Evolutionary conservation across 2,797 vertebrate genomes (phyloP).

Genomic region (Holocentrus rufus): DNA sequence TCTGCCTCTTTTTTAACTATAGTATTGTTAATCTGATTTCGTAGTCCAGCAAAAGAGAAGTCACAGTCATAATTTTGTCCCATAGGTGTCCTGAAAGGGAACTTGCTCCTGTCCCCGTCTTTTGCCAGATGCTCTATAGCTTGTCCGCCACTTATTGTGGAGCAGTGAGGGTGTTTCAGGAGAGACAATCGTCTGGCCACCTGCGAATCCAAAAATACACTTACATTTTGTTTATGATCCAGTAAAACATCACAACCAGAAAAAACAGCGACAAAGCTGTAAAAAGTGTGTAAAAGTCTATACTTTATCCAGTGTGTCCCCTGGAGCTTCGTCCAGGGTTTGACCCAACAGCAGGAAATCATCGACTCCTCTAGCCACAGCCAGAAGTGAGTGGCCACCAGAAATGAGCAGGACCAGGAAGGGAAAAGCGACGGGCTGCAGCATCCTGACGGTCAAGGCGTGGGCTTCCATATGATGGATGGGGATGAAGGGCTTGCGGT

Average conservation of each 20-base stretch:
- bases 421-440: constrained; percentile 86
- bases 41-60: constrained; percentile 93
- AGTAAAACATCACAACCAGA: not conserved
- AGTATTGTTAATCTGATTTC: constrained; percentile 74
- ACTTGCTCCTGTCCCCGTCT: constrained; percentile 78
- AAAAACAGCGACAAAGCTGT: not conserved
- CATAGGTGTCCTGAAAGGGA: constrained; percentile 86
- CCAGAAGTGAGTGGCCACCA: constrained; percentile 93
- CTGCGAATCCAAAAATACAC: constrained; percentile 72
- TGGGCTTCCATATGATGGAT: constrained; percentile 99
- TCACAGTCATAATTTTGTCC: constrained; percentile 84
- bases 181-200: constrained; percentile 92
- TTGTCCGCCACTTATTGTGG: constrained; percentile 88
- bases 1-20: constrained; percentile 87
- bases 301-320: constrained; percentile 95
- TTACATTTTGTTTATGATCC: not conserved
- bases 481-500: constrained; percentile 91
- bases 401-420: constrained; percentile 95
- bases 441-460: constrained; percentile 90
- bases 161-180: constrained; percentile 85
- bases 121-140: constrained; percentile 90
- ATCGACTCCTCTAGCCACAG: constrained; percentile 86
- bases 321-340: constrained; percentile 89
- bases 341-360: constrained; percentile 94
- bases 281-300: not conserved